Evolutionary conservation across 1,140 invertebrate genomes (phyloP), one percentile per base, ranked within the genome.

Genomic region (Drosophila truncata): DNA sequence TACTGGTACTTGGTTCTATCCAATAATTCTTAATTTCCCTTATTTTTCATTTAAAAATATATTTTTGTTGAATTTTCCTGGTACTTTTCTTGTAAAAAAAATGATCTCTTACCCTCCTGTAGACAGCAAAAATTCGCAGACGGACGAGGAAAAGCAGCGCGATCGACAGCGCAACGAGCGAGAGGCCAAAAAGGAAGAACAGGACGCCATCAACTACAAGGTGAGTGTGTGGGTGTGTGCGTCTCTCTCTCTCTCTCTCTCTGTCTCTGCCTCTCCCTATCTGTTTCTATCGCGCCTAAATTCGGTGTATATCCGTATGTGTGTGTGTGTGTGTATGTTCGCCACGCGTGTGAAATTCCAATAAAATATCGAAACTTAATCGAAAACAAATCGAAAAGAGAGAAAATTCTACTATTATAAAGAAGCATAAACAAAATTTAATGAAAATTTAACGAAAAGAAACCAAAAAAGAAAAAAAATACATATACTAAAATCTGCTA

Each of bases 51-150:
- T 54, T 35, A 0, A 16, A 54, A 33, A 39, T 7, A 0, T 5
- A 10, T 64, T 60, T 42, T 50, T 33, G 25, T 3, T 49, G 39
- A 41, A 47, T 65, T 60, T n/a, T 50, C 11, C 47, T 37, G 25
- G 11, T 1, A 44, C 23, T 47, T 41, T 52, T 35, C 50, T 27
- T 8, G 50, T 20, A 54, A 35, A 37, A 35, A 37, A 55, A 54
- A n/a, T 25, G 4, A 8, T 55, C 14, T 33, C 14, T 66, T 16
- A 55, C 16, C 39, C 41, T 49, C 16, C 14, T 62, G 29, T 78
- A 93, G 92, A 92, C 64, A 92, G 92, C 85, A 93, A 93, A 80
- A 92, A 91, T 78, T 78, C 92, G 66, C 92, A 93, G 84, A 93
- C 90, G 71, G 92, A 93, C 92, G 92, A 93, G 87, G 92, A 93